phyloP scores from a whole-genome alignment of 2,888 invertebrate species.

The Plebejus anna region DNA sequence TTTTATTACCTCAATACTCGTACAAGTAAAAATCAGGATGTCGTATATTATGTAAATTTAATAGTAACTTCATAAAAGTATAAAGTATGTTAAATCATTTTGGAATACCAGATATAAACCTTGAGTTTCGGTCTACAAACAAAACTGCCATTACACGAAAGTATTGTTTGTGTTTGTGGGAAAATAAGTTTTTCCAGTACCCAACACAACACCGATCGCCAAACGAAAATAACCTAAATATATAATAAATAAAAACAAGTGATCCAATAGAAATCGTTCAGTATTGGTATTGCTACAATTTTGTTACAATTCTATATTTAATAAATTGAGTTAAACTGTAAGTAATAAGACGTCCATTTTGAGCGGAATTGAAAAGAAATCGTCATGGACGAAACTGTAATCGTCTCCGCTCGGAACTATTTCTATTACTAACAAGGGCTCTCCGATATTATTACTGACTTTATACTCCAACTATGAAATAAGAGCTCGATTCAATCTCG shows the following conservation, averaged over 20 bases:
- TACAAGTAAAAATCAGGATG: no score
- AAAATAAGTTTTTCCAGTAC: not conserved
- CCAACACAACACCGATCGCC: not conserved
- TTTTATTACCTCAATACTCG: no score
- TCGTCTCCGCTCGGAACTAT: constrained; percentile 65
- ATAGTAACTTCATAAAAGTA: no score
- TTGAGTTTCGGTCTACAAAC: not conserved
- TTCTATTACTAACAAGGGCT: constrained; percentile 53
- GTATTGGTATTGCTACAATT: constrained; percentile 20
- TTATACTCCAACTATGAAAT: not conserved
- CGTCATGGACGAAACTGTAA: constrained; percentile 42
- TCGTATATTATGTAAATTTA: no score
- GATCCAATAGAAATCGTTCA: constrained; percentile 12
- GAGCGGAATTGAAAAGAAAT: constrained; percentile 44
- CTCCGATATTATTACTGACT: constrained; percentile 13
- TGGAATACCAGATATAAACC: not conserved
- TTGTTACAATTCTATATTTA: constrained; percentile 6
- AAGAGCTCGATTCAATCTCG: not conserved
- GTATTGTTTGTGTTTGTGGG: not conserved
- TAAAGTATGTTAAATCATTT: not conserved
- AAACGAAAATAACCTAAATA: constrained; percentile 9
- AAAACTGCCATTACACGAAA: not conserved
- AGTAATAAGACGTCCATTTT: constrained; percentile 21
- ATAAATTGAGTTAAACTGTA: constrained; percentile 23
- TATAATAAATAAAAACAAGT: constrained; percentile 4